These are phyloP conservation scores for Phrynocephalus vlangalii DNA, from an alignment of 2,797 vertebrate genomes.

Conservation along the genomic window DNA sequence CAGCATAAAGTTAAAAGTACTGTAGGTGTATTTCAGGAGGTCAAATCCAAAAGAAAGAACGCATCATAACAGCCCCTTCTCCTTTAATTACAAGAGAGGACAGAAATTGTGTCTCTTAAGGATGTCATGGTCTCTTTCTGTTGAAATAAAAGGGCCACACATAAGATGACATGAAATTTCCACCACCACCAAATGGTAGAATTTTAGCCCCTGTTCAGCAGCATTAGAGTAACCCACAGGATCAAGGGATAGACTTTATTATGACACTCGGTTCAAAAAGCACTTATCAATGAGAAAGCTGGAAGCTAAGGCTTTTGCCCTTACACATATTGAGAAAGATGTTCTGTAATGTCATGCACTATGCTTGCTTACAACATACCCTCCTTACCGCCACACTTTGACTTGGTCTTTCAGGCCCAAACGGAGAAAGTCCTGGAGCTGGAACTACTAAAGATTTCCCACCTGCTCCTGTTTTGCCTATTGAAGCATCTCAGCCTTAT, in stretches of 20 bases:
- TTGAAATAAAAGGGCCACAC: not conserved
- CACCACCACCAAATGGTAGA: not conserved
- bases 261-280: not conserved
- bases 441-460: no score
- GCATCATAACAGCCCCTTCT: not conserved
- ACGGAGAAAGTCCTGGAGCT: no score
- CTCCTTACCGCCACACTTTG: no score
- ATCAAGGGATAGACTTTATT: not conserved
- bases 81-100: not conserved
- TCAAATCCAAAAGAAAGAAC: conserved; percentile 37
- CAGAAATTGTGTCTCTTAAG: not conserved
- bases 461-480: no score
- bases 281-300: not conserved
- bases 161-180: not conserved
- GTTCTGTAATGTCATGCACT: no score
- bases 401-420: no score
- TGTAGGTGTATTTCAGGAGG: conserved; percentile 33
- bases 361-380: no score
- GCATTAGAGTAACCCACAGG: not conserved
- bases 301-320: no score
- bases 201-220: not conserved
- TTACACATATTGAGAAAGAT: no score
- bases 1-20: conserved; percentile 24
- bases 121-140: not conserved
- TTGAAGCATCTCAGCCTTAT: no score